A percentile compares a stretch with the other conserved stretches of the same genome.
These are phyloP conservation scores for Indicator maculatus DNA, from an alignment of 2,113 vertebrate species.

Conservation along the genomic window DNA sequence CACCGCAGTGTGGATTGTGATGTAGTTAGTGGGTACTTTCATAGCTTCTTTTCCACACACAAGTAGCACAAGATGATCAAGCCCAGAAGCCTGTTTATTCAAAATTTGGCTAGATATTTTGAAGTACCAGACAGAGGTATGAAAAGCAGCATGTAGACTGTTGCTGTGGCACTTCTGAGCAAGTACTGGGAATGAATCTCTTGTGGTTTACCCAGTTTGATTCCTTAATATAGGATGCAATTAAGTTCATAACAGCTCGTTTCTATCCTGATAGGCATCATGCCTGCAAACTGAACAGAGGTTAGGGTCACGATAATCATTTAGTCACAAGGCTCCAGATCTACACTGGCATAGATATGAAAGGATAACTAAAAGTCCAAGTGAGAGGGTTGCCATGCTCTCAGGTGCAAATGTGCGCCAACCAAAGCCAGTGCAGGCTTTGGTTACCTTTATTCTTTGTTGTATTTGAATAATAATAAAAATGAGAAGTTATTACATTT, in stretches of 20 bases:
- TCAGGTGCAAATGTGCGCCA: neutral
- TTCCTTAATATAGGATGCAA: neutral
- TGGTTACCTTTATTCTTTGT: neutral
- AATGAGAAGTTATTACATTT: neutral
- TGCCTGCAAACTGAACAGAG: neutral
- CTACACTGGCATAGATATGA: neutral
- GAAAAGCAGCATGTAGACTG: neutral
- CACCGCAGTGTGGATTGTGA: too few species aligned
- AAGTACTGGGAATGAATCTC: neutral
- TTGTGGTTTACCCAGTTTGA: neutral
- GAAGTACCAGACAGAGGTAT: neutral
- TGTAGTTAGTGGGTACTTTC: too few species aligned
- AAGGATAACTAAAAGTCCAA: neutral
- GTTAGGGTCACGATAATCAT: neutral
- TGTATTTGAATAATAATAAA: neutral
- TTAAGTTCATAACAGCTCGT: neutral
- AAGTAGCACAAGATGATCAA: neutral
- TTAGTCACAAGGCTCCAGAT: neutral
- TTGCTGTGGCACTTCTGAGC: neutral
- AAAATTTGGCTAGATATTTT: neutral
- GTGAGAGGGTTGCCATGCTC: neutral
- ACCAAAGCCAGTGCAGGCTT: neutral
- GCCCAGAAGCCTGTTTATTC: neutral
- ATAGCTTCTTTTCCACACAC: neutral
- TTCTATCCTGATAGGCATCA: neutral